phyloP scores from a whole-genome alignment of 2,797 vertebrate species.

The Otus scops region DNA sequence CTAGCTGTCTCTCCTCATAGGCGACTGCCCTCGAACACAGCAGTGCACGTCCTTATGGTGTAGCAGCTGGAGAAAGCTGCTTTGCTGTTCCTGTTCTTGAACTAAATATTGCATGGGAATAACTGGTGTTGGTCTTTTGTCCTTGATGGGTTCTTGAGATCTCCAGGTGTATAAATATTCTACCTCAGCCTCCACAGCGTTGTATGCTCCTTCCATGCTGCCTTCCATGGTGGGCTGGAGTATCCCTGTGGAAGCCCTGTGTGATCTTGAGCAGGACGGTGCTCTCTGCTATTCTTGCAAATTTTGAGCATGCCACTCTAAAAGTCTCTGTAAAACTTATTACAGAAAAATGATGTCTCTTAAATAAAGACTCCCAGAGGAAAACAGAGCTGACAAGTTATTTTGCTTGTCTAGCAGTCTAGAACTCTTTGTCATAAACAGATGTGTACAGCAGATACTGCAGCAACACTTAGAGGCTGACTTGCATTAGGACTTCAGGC shows the following conservation, averaged over 20 bases:
- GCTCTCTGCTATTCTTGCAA: neutral
- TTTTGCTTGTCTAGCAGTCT: neutral
- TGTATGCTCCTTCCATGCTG: neutral
- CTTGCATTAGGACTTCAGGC: neutral
- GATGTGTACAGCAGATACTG: neutral
- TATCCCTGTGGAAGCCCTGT: neutral
- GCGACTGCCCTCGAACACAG: fast-evolving
- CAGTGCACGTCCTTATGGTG: neutral
- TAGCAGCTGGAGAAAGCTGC: neutral
- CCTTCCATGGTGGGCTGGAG: neutral
- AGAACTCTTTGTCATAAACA: neutral
- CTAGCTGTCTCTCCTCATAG: neutral
- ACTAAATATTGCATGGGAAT: neutral
- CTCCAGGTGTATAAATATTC: neutral
- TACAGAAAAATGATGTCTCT: neutral
- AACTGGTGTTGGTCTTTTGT: neutral
- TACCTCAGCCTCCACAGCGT: neutral
- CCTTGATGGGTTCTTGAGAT: neutral
- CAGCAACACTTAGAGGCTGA: neutral
- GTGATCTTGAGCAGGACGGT: neutral
- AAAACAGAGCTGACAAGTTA: neutral
- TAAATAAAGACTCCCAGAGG: neutral
- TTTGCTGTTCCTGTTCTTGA: neutral
- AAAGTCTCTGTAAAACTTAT: neutral
- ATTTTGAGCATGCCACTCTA: neutral